A percentile compares a stretch with the other conserved stretches of the same genome.
phyloP scores from a whole-genome alignment of 2,797 vertebrate genomes.

The Tokudaia muenninki region DNA sequence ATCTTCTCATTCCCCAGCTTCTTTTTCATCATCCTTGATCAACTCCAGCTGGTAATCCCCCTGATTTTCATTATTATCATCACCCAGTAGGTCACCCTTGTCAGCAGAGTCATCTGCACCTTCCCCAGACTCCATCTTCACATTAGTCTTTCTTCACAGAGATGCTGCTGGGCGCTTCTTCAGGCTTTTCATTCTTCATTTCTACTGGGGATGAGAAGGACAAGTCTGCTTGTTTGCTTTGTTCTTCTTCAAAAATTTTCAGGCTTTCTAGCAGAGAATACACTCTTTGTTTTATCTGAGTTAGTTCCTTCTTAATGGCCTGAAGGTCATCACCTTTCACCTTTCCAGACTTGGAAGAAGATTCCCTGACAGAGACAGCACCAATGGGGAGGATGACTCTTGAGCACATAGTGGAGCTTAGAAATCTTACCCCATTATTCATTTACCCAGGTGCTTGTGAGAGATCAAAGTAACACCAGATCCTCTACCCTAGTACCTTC shows the following conservation, averaged over 20 bases:
- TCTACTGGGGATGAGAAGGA: constrained; percentile 85
- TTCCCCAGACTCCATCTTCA: constrained; percentile 84
- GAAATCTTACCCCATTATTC: not conserved
- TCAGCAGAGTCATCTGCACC: no score
- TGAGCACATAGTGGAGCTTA: not conserved
- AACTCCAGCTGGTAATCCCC: no score
- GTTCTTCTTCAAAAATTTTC: constrained; percentile 93
- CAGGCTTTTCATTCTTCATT: constrained; percentile 89
- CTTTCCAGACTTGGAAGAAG: constrained; percentile 89
- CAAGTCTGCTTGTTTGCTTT: constrained; percentile 90
- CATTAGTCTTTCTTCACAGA: constrained; percentile 76
- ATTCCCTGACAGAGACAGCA: constrained; percentile 85
- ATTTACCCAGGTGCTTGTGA: not conserved
- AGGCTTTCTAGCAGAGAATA: constrained; percentile 93
- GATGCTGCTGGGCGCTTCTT: constrained; percentile 90
- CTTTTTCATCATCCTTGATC: no score
- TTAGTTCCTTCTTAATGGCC: constrained; percentile 93
- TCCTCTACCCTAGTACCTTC: not conserved
- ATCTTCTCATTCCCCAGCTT: not conserved
- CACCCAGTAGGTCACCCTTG: no score
- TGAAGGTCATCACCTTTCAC: constrained; percentile 93
- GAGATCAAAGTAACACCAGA: not conserved
- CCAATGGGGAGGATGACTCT: not conserved
- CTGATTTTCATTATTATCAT: no score
- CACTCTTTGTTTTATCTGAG: constrained; percentile 95